These are phyloP conservation scores for Callyntrura guangdongensis DNA, from an alignment of 2,888 invertebrate species.

Conservation along the genomic window DNA sequence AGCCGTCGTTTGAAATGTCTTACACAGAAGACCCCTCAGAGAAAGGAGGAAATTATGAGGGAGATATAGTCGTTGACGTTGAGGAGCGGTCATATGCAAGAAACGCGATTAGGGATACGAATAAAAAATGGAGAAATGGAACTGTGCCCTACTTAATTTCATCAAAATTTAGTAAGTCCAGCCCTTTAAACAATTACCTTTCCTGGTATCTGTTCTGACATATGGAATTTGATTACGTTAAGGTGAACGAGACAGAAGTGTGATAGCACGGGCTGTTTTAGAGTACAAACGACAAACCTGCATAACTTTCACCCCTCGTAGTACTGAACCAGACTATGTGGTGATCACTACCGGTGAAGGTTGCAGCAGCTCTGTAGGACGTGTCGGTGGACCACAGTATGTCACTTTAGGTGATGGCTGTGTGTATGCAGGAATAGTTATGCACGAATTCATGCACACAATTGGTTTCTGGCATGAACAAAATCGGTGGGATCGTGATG, in stretches of 20 bases:
- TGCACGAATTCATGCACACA: slow-evolving; percentile 85
- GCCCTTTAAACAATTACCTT: too few species aligned
- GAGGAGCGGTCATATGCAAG: slow-evolving; percentile 52
- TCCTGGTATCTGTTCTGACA: too few species aligned
- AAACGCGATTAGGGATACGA: slow-evolving; percentile 85
- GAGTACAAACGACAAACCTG: slow-evolving; percentile 86
- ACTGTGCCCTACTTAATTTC: slow-evolving; percentile 85
- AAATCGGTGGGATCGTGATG: slow-evolving; percentile 87
- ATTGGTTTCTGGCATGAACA: slow-evolving; percentile 87
- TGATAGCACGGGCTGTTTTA: slow-evolving; percentile 86
- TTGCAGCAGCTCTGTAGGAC: slow-evolving; percentile 87
- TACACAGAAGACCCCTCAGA: slow-evolving; percentile 80
- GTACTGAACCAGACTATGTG: slow-evolving; percentile 85
- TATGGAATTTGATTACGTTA: not conserved
- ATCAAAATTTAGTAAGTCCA: slow-evolving; percentile 85
- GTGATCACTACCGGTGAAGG: slow-evolving; percentile 85
- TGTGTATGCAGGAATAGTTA: slow-evolving; percentile 85
- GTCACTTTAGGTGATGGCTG: slow-evolving; percentile 86
- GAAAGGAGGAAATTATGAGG: slow-evolving; percentile 82
- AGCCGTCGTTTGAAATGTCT: not conserved
- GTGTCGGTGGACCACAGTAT: slow-evolving; percentile 87
- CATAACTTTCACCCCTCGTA: slow-evolving; percentile 85
- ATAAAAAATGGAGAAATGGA: slow-evolving; percentile 85
- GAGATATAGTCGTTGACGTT: slow-evolving; percentile 80
- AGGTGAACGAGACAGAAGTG: slow-evolving; percentile 84